Conservation (phyloP, 2,797 vertebrate genomes). For the Paratrypauchen microcephalus region DNA sequence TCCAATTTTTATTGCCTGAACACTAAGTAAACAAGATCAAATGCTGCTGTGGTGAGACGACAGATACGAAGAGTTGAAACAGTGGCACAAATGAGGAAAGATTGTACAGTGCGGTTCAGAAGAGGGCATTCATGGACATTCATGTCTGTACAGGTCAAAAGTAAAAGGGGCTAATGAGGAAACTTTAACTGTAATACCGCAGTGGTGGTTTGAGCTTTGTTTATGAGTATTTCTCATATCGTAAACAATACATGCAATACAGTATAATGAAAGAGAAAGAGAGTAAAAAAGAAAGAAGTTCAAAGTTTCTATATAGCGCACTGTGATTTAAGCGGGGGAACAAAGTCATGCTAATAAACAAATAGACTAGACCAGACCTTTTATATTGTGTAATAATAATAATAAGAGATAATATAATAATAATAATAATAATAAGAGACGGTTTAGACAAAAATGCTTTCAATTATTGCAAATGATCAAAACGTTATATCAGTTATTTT, state of each 20-base stretch:
- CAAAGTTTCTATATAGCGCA: neutral
- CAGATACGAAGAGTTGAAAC: neutral
- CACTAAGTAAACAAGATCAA: conserved; percentile 38
- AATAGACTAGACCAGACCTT: neutral
- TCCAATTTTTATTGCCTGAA: conserved; percentile 12
- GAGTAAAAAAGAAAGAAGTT: neutral
- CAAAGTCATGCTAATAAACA: neutral
- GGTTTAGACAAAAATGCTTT: neutral
- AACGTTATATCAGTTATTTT: too few relatives aligned
- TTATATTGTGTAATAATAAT: neutral
- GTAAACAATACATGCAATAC: neutral
- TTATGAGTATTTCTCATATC: neutral
- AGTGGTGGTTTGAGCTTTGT: neutral
- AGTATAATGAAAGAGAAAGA: neutral
- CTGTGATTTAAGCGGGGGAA: neutral
- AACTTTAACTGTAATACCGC: neutral
- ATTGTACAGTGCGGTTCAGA: conserved; percentile 6
- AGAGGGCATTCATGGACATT: neutral
- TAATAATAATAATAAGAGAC: too few relatives aligned
- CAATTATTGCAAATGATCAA: neutral
- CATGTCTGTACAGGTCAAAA: conserved; percentile 20
- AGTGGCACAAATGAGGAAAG: conserved; percentile 29
- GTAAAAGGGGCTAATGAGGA: neutral
- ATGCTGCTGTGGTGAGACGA: conserved; percentile 20
- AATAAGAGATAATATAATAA: too few relatives aligned